Percentiles rank a stretch among this genome's conserved stretches.
phyloP scores from a whole-genome alignment of 2,113 vertebrate species.

The Ariopsis seemanni region DNA sequence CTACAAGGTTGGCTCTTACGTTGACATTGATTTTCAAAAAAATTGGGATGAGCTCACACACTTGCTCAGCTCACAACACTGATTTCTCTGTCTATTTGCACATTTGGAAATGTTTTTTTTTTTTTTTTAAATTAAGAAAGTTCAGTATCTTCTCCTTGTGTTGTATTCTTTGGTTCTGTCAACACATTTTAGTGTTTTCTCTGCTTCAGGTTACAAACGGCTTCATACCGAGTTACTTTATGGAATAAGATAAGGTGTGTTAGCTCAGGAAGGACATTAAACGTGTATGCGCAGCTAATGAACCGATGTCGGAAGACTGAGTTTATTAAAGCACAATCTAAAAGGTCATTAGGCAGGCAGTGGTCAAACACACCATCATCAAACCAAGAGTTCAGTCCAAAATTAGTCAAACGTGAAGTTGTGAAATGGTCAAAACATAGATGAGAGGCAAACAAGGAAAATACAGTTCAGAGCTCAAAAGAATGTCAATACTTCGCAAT shows the following conservation, averaged over 20 bases:
- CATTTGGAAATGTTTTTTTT: too few relatives aligned
- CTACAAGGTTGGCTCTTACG: constrained; percentile 79
- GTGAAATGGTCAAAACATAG: not conserved
- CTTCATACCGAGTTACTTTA: not conserved
- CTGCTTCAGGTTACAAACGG: not conserved
- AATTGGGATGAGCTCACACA: not conserved
- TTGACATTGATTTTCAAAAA: not conserved
- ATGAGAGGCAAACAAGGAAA: not conserved
- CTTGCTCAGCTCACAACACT: too few relatives aligned
- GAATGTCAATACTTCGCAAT: not conserved
- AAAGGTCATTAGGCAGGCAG: not conserved
- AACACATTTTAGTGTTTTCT: not conserved
- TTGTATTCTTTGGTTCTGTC: too few relatives aligned
- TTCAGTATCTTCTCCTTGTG: not conserved
- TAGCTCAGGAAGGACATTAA: too few relatives aligned
- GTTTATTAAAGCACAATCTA: not conserved
- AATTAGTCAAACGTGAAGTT: too few relatives aligned
- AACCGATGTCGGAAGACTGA: too few relatives aligned
- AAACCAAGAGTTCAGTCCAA: not conserved
- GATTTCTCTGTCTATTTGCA: too few relatives aligned
- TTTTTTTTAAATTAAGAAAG: too few relatives aligned
- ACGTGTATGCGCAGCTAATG: too few relatives aligned
- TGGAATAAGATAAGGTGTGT: not conserved
- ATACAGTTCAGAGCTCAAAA: not conserved
- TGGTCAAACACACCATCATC: not conserved